A percentile compares a stretch with the other conserved stretches of the same genome.
Conservation (phyloP, 30 jellyfish, hydroid and myxozoan genomes). For the Hydractinia echinata region DNA sequence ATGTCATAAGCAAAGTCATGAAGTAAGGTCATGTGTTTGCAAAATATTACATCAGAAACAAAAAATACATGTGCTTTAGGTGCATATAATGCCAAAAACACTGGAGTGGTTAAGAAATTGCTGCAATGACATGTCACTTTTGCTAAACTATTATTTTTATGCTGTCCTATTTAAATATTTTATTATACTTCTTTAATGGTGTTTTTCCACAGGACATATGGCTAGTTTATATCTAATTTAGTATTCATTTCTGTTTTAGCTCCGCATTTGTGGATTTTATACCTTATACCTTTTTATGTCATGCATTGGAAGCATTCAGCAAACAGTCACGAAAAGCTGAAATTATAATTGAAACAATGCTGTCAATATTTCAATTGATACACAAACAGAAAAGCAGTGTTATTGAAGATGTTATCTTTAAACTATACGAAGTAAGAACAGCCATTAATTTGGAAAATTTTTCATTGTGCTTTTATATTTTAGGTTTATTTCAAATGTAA, state of each 20-base stretch:
- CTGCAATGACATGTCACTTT: too few species aligned
- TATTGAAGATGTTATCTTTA: background rate
- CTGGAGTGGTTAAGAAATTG: too few species aligned
- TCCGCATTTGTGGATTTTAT: constrained; percentile 75
- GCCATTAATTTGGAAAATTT: background rate
- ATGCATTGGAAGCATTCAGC: constrained; percentile 86
- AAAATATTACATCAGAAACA: too few species aligned
- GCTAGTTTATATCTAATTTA: background rate
- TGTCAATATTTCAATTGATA: constrained; percentile 42
- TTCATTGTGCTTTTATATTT: background rate
- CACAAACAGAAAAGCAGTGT: background rate
- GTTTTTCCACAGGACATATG: too few species aligned
- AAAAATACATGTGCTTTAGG: too few species aligned
- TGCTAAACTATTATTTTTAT: too few species aligned
- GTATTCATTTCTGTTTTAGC: constrained; percentile 27
- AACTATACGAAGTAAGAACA: background rate
- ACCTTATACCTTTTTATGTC: constrained; percentile 75
- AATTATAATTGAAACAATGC: constrained; percentile 57
- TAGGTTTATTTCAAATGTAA: background rate
- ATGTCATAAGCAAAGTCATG: too few species aligned
- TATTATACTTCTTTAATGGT: too few species aligned
- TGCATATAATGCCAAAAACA: too few species aligned
- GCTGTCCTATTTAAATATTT: too few species aligned
- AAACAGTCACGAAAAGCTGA: constrained; percentile 87
- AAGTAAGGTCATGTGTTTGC: too few species aligned